Evolutionary conservation across 2,113 vertebrate species (phyloP).

Genomic region (Aegypius monachus): DNA sequence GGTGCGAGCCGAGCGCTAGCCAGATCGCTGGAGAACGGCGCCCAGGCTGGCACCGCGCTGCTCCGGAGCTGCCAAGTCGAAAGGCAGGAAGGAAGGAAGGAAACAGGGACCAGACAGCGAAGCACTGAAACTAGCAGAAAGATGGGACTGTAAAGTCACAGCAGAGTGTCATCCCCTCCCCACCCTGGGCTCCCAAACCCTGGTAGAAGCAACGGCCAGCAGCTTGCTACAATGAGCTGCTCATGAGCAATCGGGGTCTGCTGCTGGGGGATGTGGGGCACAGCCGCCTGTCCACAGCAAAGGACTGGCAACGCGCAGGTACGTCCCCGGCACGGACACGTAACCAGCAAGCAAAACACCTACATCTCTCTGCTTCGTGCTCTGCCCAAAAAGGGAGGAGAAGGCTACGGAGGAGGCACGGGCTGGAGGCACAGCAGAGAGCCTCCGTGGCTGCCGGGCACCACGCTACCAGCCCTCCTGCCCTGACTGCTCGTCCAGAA

Average conservation of each 20-base stretch:
- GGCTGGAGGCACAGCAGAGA: background rate
- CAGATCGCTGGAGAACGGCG: background rate
- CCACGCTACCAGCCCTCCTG: background rate
- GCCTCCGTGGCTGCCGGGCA: background rate
- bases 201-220: accelerated
- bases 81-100: slow-evolving; percentile 19
- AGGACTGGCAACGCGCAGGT: background rate
- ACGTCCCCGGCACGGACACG: accelerated
- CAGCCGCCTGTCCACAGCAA: background rate
- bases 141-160: background rate
- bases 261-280: background rate
- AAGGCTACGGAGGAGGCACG: background rate
- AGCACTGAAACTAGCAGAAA: background rate
- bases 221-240: background rate
- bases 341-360: accelerated
- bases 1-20: background rate
- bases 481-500: background rate
- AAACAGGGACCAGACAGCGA: background rate
- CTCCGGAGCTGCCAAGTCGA: background rate
- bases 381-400: background rate
- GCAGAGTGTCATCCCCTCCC: background rate
- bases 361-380: background rate
- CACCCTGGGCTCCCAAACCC: background rate
- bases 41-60: background rate
- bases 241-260: background rate